Base-by-base conservation (phyloP, 2,888 invertebrate genomes). In the Scaptodrosophila latifasciaeformis region DNA sequence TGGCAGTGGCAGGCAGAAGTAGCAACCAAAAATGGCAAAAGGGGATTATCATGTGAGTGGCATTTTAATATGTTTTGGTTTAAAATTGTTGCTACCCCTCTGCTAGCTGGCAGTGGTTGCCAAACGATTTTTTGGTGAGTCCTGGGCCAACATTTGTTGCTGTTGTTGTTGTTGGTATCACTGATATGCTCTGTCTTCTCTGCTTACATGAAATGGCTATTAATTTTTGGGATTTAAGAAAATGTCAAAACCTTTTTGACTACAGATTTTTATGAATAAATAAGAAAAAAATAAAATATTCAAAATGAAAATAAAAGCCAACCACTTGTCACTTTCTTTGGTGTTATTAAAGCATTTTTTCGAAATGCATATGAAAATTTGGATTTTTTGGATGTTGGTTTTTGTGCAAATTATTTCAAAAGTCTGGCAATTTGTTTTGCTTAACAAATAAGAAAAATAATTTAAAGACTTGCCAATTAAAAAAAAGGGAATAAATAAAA, bases 61-160 rank as follows among this genome's bases (percentile, higher is more conserved):
- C 72, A 74, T 74, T 74, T 76, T 79, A 74, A 74, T 74, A 74
- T 74, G 71, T 76, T 74, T 68, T 62, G 55, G 54, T 46, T 65
- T 57, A 62, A 74, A 67, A 57, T 61, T 60, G 59, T 62, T 58
- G 60, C 43, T 47, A 35, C 42, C 21, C 43, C 31, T 17, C 18
- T 21, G 53, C 51, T 47, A 43, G 19, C 17, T 35, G 15, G 34
- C 37, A 37, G 15, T 18, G 43, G 27, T 59, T 67, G 51, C 24
- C 4, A 7, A 7, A 3, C 4, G 24, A 24, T 3, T 52, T 49
- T 44, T 63, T 49, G 49, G 49, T 50, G 64, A 42, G 43, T 53
- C 44, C 47, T 50, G 21, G 46, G 37, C 59, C 49, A 52, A 52
- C 49, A 24, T 51, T 57, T 67, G 54, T 62, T 34, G 18, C 46